Evolutionary conservation across 1,140 invertebrate species (phyloP).

Genomic region (Drosophila kikkawai): DNA sequence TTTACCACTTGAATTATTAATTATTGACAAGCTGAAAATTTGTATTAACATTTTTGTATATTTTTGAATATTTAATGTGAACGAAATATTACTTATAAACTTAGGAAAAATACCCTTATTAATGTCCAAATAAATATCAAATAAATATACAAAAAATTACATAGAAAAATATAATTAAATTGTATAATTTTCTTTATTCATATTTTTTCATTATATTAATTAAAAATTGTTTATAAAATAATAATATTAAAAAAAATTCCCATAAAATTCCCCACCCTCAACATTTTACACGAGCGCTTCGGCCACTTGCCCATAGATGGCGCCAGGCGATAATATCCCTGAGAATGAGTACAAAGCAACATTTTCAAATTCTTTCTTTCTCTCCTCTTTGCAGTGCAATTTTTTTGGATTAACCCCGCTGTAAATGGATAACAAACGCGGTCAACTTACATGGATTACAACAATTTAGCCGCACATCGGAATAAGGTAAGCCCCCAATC

Average conservation of each 20-base stretch:
- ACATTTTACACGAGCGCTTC: conserved; percentile 24
- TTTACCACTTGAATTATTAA: too few relatives aligned
- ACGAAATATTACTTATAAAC: too few relatives aligned
- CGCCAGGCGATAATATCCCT: conserved; percentile 11
- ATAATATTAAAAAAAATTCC: background rate
- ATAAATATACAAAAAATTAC: too few relatives aligned
- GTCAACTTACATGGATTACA: conserved; percentile 58
- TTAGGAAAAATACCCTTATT: too few relatives aligned
- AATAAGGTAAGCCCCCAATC: conserved; percentile 59
- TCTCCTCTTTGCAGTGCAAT: conserved; percentile 43
- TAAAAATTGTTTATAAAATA: too few relatives aligned
- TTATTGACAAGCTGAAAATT: too few relatives aligned
- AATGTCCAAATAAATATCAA: too few relatives aligned
- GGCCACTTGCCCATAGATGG: background rate
- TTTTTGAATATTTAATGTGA: too few relatives aligned
- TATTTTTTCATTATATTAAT: background rate
- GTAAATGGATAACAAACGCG: conserved; percentile 43
- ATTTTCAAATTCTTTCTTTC: background rate
- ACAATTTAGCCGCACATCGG: conserved; percentile 20
- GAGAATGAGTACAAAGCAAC: background rate
- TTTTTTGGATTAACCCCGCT: conserved; percentile 42
- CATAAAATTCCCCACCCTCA: conserved; percentile 1
- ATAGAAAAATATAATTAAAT: background rate
- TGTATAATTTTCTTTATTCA: too few relatives aligned
- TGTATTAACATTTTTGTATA: too few relatives aligned